These are phyloP conservation scores for Tortricodes alternella DNA, from an alignment of 2,888 invertebrate species.

Conservation along the genomic window DNA sequence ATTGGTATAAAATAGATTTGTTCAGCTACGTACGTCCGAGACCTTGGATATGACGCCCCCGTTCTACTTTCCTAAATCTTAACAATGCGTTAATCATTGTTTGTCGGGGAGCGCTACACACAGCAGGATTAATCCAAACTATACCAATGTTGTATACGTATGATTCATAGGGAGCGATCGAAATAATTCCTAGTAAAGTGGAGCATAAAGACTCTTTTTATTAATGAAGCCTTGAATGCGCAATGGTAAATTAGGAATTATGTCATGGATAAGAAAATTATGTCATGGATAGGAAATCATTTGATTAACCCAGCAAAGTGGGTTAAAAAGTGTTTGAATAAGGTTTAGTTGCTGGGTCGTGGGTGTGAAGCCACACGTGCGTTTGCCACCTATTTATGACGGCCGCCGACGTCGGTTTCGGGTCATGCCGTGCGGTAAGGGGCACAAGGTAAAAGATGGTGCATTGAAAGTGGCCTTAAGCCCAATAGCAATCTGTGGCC, in stretches of 20 bases:
- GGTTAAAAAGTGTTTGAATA: constrained; percentile 28
- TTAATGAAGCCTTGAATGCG: constrained; percentile 26
- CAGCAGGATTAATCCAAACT: constrained; percentile 10
- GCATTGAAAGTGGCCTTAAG: constrained; percentile 82
- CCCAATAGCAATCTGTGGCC: constrained; percentile 79
- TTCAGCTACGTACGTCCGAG: constrained; percentile 64
- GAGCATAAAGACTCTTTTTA: constrained; percentile 17
- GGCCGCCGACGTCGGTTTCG: constrained; percentile 56
- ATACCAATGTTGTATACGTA: not conserved
- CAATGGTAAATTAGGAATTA: constrained; percentile 22
- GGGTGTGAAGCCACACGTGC: constrained; percentile 33
- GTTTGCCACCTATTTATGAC: constrained; percentile 35
- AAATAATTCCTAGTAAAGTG: constrained; percentile 11
- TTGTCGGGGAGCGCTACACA: constrained; percentile 46
- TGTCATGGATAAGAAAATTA: constrained; percentile 25
- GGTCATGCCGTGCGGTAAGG: constrained; percentile 75
- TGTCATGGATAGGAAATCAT: constrained; percentile 19
- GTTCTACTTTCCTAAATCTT: constrained; percentile 77
- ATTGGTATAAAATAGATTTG: constrained; percentile 66
- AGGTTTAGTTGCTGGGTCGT: constrained; percentile 20
- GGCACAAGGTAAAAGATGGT: constrained; percentile 83
- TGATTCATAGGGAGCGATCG: constrained; percentile 12
- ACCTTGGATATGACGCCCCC: constrained; percentile 75
- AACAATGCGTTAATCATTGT: constrained; percentile 72
- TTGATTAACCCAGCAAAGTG: constrained; percentile 20